Percentiles rank a stretch among this genome's conserved stretches.
Evolutionary conservation across 2,113 vertebrate species (phyloP).

Genomic region (Paratilapia polleni): DNA sequence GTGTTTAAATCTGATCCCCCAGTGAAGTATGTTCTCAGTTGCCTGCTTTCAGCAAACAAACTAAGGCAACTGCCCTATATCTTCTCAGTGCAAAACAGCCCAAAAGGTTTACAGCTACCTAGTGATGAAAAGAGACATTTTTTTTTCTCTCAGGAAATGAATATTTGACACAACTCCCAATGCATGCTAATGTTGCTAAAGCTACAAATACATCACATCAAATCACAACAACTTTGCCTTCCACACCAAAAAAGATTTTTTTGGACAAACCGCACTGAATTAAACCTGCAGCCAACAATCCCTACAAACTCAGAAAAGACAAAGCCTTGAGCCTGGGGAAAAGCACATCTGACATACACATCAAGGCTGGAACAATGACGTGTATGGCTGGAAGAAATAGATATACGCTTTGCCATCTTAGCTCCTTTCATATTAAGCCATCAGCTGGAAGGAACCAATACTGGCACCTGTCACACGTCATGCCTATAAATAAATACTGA

Average conservation of each 20-base stretch:
- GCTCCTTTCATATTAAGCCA: neutral
- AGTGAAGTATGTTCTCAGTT: neutral
- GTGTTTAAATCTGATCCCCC: neutral
- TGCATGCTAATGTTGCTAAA: neutral
- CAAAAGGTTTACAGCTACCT: neutral
- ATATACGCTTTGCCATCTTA: neutral
- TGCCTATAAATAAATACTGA: neutral
- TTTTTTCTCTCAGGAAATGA: neutral
- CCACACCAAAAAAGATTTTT: neutral
- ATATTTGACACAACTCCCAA: neutral
- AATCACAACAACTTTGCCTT: neutral
- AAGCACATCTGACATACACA: neutral
- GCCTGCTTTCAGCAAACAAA: constrained; percentile 1
- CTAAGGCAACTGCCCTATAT: neutral
- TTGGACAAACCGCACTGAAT: neutral
- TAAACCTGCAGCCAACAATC: neutral
- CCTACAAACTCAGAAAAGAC: neutral
- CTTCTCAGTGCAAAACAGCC: neutral
- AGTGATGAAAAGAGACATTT: neutral
- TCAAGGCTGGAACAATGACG: neutral
- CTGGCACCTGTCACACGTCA: neutral
- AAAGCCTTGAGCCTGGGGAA: neutral
- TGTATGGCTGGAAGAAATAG: neutral
- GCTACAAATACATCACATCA: neutral
- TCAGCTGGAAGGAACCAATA: neutral